Evolutionary conservation across 2,113 vertebrate genomes (phyloP), one percentile per base, ranked within the genome.

Genomic region (Aplodontia rufa): DNA sequence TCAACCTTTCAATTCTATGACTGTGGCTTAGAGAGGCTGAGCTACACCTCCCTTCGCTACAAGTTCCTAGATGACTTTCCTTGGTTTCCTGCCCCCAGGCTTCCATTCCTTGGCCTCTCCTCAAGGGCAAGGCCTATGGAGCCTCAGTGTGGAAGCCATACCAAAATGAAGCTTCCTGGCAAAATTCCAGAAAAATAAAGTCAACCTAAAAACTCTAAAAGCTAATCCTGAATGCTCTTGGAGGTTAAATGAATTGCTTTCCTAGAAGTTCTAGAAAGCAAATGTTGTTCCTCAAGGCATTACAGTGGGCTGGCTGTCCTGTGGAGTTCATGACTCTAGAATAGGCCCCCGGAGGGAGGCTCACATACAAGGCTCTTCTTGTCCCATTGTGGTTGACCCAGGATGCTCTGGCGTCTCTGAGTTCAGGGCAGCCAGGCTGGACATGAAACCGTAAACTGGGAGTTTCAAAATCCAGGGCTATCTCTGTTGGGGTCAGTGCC

Each of bases 261-360:
- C 72, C 90, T 87, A 35, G 62, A 89, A 84, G 84, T 87, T 95
- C 87, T 90, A 51, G n/a, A 12, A 85, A 81, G 83, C 60, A 78
- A 60, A 93, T 68, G 11, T 14, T 60, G 51, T 90, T 76, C 60
- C 35, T 92, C 45, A 78, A 55, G 64, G 60, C 2, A 13, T 90
- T 37, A 40, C 5, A 45, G 26, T 79, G 22, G 13, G 8, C 1
- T 79, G 13, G 8, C 1, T 79, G 22, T 55, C 79, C 35, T 22
- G 0, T 24, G 51, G 45, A 92, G n/a, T 68, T 72, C 78, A n/a
- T 76, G n/a, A 72, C 55, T 78, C 79, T 8, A 37, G 55, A 80
- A 79, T 11, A 40, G 24, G 10, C 22, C 79, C 37, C 10, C 72
- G 4, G 14, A 35, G 32, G 20, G 45, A 89, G 24, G 5, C 49